A percentile compares a stretch with the other conserved stretches of the same genome.
Conservation (phyloP, 2,888 invertebrate genomes). For the Apamea crenata region DNA sequence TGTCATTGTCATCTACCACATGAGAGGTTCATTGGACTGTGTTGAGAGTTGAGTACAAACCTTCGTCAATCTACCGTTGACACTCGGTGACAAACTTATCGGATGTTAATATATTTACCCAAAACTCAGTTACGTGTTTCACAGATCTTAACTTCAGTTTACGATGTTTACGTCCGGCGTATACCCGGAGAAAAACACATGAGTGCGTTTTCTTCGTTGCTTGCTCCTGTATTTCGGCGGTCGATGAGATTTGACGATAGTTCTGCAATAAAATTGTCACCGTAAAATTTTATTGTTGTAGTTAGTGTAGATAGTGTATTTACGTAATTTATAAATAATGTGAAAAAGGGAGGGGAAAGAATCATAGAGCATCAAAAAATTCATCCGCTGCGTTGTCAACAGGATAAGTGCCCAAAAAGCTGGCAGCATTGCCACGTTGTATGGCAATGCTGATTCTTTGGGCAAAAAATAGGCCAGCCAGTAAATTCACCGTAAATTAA, state of each 20-base stretch:
- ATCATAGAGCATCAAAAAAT: neutral
- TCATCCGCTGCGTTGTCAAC: neutral
- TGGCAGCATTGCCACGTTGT: neutral
- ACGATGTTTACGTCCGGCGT: conserved; percentile 25
- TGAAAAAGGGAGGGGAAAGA: neutral
- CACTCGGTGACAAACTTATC: conserved; percentile 59
- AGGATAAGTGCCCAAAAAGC: neutral
- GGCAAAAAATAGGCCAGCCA: neutral
- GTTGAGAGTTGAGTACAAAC: conserved; percentile 44
- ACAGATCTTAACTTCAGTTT: conserved; percentile 46
- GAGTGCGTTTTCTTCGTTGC: conserved; percentile 20
- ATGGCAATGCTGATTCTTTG: neutral
- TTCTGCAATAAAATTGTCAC: conserved; percentile 1
- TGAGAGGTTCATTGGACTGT: conserved; percentile 41
- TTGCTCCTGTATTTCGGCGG: neutral
- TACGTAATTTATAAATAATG: neutral
- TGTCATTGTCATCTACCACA: conserved; percentile 44
- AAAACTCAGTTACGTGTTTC: conserved; percentile 50
- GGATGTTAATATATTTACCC: conserved; percentile 51
- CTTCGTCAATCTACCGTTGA: conserved; percentile 64
- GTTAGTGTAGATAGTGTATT: no score
- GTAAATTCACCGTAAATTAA: neutral
- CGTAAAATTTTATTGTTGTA: no score
- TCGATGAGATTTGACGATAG: conserved; percentile 13
- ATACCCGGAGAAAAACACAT: conserved; percentile 22